Conservation (phyloP, 2,888 invertebrate species). For the Zygothrica quintamaculata region DNA sequence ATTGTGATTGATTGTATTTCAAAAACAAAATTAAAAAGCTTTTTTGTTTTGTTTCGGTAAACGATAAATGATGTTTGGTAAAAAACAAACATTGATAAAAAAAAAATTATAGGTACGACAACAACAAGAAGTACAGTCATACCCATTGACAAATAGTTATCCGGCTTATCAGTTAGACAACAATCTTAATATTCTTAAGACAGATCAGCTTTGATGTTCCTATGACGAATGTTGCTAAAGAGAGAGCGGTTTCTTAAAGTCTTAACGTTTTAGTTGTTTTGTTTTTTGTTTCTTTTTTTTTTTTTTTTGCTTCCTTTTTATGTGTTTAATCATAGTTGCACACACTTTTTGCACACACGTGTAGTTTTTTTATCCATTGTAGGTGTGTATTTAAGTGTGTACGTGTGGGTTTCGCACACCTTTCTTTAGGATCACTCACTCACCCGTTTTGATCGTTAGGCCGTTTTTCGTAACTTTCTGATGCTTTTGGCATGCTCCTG, state of each 20-base stretch:
- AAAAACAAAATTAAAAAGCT: conserved; percentile 36
- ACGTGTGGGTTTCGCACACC: conserved; percentile 20
- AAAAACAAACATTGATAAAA: conserved; percentile 29
- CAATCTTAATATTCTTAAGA: conserved; percentile 60
- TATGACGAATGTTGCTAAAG: conserved; percentile 55
- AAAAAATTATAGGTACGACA: conserved; percentile 55
- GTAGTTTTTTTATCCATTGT: conserved; percentile 41
- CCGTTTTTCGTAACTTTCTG: conserved; percentile 35
- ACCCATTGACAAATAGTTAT: conserved; percentile 55
- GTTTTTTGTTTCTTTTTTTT: conserved; percentile 4
- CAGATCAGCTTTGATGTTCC: conserved; percentile 55
- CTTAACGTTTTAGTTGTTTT: conserved; percentile 8
- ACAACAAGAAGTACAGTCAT: conserved; percentile 64
- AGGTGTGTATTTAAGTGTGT: conserved; percentile 2
- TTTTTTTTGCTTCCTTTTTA: background rate
- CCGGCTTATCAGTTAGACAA: conserved; percentile 55
- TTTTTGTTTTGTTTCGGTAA: conserved; percentile 30
- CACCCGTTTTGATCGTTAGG: conserved; percentile 52
- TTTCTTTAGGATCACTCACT: conserved; percentile 62
- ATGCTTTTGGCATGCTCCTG: conserved; percentile 41
- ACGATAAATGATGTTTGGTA: conserved; percentile 34
- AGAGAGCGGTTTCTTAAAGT: conserved; percentile 44
- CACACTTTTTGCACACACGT: conserved; percentile 41
- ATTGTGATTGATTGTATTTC: conserved; percentile 27
- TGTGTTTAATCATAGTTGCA: conserved; percentile 5